Evolutionary conservation across 2,888 invertebrate species (phyloP), one percentile per base, ranked within the genome.

Genomic region (Melangyna quadrimaculata): DNA sequence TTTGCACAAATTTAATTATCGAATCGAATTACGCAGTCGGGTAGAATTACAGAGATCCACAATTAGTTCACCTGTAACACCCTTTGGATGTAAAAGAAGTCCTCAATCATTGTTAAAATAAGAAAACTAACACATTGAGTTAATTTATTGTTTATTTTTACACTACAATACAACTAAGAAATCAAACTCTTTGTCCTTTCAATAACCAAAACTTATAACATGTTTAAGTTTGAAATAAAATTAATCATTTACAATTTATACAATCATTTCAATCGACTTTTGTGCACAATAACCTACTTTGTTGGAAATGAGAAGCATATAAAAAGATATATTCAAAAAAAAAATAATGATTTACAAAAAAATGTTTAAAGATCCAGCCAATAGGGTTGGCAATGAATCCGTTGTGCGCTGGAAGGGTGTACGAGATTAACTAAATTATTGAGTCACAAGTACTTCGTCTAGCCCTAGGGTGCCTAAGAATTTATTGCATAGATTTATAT

Each of bases 131-230:
- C 4, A 55, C 4, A n/a, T 55, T 9, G n/a, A 29, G 9, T 55
- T 29, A 29, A 55, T 19, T 43, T 53, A 8, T 69, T 7, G 10
- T 59, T 59, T 71, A 35, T 51, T 63, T 63, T 51, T 73, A 73
- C 51, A 63, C 17, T 40, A 55, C 27, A 72, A 51, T 73, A 22
- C n/a, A 73, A 40, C 10, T 32, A 22, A 37, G 12, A 27, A 61
- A 61, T 17, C 1, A 57, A 57, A 43, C 17, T 43, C 17, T 17
- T 43, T 17, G 8, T 43, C 43, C 43, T 43, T 17, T 43, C 3
- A 17, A 43, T 17, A 17, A 43, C 8, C 7, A 43, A 40, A 40
- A 53, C n/a, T 19, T 19, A 32, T 6, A 10, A 53, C 8, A 10
- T 17, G 14, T 27, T 10, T 48, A 7, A 43, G 17, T 27, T n/a